A percentile compares a stretch with the other conserved stretches of the same genome.
Evolutionary conservation across 2,113 vertebrate genomes (phyloP).

Genomic region (Platysternon megacephalum): DNA sequence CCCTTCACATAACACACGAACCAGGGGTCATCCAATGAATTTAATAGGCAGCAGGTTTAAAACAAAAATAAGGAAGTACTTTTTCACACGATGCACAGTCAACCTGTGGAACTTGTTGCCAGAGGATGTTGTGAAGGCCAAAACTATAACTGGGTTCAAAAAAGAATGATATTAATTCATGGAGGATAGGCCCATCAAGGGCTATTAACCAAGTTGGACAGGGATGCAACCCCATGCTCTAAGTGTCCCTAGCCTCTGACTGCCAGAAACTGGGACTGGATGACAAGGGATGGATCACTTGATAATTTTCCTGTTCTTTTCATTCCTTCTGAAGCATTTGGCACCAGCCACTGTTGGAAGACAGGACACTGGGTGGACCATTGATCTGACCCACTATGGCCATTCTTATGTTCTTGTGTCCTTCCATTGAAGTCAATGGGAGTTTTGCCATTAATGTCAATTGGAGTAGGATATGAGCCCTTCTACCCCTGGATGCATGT

Average conservation of each 20-base stretch:
- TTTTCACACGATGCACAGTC: neutral
- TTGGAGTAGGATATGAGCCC: neutral
- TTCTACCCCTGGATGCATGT: rapidly evolving
- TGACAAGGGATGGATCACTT: neutral
- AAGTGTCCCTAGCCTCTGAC: neutral
- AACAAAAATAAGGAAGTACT: neutral
- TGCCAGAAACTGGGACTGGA: neutral
- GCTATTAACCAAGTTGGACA: neutral
- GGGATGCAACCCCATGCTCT: neutral
- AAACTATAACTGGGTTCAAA: neutral
- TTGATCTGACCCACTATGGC: neutral
- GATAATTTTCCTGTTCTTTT: neutral
- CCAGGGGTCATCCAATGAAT: neutral
- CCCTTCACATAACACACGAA: neutral
- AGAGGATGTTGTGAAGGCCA: neutral
- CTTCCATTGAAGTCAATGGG: rapidly evolving
- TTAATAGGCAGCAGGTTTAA: neutral
- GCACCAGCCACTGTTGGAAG: neutral
- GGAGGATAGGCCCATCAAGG: neutral
- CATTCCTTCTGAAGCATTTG: neutral
- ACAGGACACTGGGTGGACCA: neutral
- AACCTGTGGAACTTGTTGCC: neutral
- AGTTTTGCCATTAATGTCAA: neutral
- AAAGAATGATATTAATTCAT: neutral
- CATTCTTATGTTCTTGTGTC: neutral